phyloP scores from a whole-genome alignment of 2,113 vertebrate species.

The Cyphomyrus plagiostoma region DNA sequence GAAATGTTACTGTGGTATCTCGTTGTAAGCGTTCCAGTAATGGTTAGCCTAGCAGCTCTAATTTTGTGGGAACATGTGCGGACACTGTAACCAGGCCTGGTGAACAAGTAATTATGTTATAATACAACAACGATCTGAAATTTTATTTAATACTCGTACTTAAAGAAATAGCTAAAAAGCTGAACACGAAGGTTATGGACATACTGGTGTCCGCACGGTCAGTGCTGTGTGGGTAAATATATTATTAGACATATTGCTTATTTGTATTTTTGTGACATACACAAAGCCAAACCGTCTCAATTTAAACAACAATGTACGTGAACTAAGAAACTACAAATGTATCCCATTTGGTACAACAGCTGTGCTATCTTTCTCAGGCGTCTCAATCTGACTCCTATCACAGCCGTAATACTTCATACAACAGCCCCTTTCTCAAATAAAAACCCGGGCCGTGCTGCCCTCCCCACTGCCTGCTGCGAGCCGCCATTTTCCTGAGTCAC shows the following conservation, averaged over 20 bases:
- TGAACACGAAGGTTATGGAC: neutral
- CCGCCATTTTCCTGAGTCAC: conserved; percentile 55
- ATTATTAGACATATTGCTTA: neutral
- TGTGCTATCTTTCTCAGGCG: neutral
- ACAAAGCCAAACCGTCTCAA: neutral
- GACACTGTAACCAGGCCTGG: neutral
- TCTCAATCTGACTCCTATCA: neutral
- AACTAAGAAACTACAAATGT: neutral
- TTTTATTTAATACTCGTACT: neutral
- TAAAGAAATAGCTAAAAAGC: neutral
- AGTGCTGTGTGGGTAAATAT: neutral
- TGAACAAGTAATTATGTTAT: neutral
- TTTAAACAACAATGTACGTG: neutral
- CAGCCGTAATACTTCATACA: neutral
- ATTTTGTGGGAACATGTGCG: neutral
- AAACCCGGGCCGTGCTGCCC: conserved; percentile 59
- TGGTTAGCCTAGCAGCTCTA: neutral
- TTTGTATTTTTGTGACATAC: neutral
- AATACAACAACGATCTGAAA: neutral
- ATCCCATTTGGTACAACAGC: neutral
- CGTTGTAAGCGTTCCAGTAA: neutral
- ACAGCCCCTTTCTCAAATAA: conserved; percentile 27
- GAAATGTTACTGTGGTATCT: neutral
- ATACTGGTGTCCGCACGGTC: neutral
- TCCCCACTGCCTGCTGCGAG: conserved; percentile 61